Evolutionary conservation across 1,140 invertebrate species (phyloP), one percentile per base, ranked within the genome.

Genomic region (Ganaspis sp.): DNA sequence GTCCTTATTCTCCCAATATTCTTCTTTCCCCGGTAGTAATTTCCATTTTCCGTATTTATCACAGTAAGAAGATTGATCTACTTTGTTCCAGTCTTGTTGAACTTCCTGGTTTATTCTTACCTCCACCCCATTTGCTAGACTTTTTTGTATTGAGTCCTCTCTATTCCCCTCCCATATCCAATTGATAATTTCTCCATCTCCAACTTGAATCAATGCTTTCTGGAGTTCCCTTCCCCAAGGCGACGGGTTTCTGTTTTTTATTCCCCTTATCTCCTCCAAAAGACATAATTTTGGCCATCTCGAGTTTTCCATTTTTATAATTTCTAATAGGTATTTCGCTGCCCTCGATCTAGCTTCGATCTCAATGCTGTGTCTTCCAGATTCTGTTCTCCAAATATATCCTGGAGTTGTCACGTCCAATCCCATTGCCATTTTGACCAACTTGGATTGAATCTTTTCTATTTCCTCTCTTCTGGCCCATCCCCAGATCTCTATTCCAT

Each of bases 211-310:
- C n/a, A 49, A 11, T 9, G 17, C 45, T 17, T 53, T 17, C 29
- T 37, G 12, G 1, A 74, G n/a, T 6, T 34, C 29, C 6, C 6
- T 37, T 23, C 42, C 17, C 34, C 9, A 17, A 34, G 6, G 15
- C 37, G 21, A 34, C 29, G 29, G 29, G 29, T 34, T 34, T 34
- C 29, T 34, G 6, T 77, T 77, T 45, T 19, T 21, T 1, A 69
- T 53, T 12, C 45, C 64, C 38, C 58, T 77, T 9, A 77, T 19
- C 26, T 77, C 72, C 26, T 77, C 72, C 19, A 17, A 53, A 3
- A 73, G 17, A 23, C 72, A 73, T 9, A 42, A 75, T 69, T 54
- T 78, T 29, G 77, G 49, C 73, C 77, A 78, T 26, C 76, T 74
- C 6, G 54, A 45, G 0, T 72, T 49, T 37, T 26, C 73, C 73